Evolutionary conservation across 2,797 vertebrate species (phyloP).

Genomic region (Gorsachius magnificus): DNA sequence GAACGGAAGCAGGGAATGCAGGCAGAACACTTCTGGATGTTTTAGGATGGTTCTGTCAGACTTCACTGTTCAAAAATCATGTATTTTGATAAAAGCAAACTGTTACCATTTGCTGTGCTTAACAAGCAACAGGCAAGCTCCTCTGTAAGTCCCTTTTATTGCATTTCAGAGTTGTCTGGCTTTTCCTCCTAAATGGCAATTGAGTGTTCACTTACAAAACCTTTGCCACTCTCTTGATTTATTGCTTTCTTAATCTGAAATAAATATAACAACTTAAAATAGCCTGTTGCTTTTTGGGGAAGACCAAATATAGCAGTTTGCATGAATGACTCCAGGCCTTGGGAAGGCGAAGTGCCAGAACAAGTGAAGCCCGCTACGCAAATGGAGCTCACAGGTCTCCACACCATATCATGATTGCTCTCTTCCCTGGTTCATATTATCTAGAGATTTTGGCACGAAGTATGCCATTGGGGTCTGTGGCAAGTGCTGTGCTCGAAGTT

Average conservation of each 20-base stretch:
- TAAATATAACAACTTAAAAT: slow-evolving; percentile 3
- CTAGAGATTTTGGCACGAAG: neutral
- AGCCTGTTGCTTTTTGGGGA: neutral
- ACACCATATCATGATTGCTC: fast-evolving
- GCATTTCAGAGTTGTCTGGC: neutral
- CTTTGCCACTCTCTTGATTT: slow-evolving; percentile 16
- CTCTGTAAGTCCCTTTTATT: slow-evolving; percentile 15
- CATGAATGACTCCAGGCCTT: neutral
- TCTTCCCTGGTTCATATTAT: neutral
- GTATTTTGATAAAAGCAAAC: slow-evolving; percentile 25
- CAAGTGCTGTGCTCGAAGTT: neutral
- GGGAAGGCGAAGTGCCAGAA: neutral
- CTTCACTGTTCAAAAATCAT: slow-evolving; percentile 1
- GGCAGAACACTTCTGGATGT: neutral
- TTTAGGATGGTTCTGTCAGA: neutral
- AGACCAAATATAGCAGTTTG: neutral
- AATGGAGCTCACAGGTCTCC: neutral
- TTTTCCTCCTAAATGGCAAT: neutral
- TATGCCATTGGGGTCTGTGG: neutral
- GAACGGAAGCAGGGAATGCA: neutral
- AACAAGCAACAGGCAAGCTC: slow-evolving; percentile 17
- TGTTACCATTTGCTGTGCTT: slow-evolving; percentile 9
- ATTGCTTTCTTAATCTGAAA: slow-evolving; percentile 36
- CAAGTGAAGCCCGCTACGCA: neutral
- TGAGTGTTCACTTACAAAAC: neutral